These are phyloP conservation scores for Petrolisthes cinctipes DNA, from an alignment of 2,888 invertebrate species.

Conservation along the genomic window DNA sequence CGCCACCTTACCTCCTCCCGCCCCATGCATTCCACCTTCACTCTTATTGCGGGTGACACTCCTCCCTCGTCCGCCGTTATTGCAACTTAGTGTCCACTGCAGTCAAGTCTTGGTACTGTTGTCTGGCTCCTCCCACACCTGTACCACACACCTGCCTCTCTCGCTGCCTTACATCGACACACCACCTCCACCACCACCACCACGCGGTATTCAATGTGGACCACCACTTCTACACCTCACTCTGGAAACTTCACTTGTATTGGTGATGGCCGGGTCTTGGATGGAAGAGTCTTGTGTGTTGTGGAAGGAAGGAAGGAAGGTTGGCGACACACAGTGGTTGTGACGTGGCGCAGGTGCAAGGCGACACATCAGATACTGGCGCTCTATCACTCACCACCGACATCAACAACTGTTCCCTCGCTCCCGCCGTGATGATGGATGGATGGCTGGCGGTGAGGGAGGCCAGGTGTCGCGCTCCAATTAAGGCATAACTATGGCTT, in stretches of 20 bases:
- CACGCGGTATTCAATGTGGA: neutral
- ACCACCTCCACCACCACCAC: constrained; percentile 21
- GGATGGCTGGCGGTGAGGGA: neutral
- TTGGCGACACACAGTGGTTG: neutral
- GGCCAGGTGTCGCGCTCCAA: constrained; percentile 40
- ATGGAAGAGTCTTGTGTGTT: neutral
- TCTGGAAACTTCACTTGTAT: neutral
- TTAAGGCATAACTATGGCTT: constrained; percentile 50
- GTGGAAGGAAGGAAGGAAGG: neutral
- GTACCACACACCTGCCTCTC: constrained; percentile 25
- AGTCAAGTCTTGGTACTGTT: neutral
- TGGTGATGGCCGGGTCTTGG: neutral
- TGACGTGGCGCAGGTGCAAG: constrained; percentile 33
- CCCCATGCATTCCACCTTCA: constrained; percentile 57
- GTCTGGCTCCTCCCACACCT: constrained; percentile 23
- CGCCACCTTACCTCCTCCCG: constrained; percentile 51
- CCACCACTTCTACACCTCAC: neutral
- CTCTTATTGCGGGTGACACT: constrained; percentile 50
- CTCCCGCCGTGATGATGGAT: constrained; percentile 9
- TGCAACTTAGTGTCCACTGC: constrained; percentile 42
- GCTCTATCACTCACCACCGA: constrained; percentile 42
- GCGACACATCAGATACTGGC: constrained; percentile 39
- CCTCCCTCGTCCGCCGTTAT: constrained; percentile 40
- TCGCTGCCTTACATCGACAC: constrained; percentile 17
- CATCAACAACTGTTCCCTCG: constrained; percentile 34